phyloP scores from a whole-genome alignment of 2,888 invertebrate genomes.

The Steromphala cineraria region DNA sequence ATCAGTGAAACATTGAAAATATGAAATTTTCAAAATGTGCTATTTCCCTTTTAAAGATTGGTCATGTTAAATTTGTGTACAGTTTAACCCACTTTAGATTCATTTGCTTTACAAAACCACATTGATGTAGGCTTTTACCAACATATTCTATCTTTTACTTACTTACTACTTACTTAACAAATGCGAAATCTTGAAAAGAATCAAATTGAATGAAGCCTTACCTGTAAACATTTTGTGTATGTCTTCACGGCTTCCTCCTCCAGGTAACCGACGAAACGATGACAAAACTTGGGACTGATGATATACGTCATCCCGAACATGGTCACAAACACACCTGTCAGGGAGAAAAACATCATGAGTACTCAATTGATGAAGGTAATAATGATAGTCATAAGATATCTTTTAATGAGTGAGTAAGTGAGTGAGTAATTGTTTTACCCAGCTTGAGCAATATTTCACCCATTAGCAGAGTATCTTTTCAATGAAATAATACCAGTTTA shows the following conservation, averaged over 20 bases:
- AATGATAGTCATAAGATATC: neutral
- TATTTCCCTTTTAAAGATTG: no score
- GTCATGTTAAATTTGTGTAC: no score
- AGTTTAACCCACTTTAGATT: no score
- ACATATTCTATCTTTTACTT: neutral
- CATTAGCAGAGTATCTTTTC: no score
- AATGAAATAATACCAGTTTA: no score
- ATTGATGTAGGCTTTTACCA: no score
- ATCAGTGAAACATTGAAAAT: no score
- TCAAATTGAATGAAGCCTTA: constrained; percentile 27
- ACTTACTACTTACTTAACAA: neutral
- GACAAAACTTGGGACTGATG: constrained; percentile 69
- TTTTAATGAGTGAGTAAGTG: neutral
- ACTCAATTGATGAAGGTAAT: neutral
- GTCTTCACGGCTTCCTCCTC: constrained; percentile 75
- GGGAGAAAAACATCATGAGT: neutral
- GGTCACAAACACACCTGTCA: constrained; percentile 67
- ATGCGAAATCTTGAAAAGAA: neutral
- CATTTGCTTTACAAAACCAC: no score
- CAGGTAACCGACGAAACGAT: constrained; percentile 74
- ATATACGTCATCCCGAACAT: constrained; percentile 69
- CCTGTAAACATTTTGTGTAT: constrained; percentile 70
- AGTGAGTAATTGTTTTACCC: no score
- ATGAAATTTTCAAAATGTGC: no score
- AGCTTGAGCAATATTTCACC: no score